Evolutionary conservation across 2,797 vertebrate species (phyloP).

Genomic region (Gymnoscopelus microlampas): DNA sequence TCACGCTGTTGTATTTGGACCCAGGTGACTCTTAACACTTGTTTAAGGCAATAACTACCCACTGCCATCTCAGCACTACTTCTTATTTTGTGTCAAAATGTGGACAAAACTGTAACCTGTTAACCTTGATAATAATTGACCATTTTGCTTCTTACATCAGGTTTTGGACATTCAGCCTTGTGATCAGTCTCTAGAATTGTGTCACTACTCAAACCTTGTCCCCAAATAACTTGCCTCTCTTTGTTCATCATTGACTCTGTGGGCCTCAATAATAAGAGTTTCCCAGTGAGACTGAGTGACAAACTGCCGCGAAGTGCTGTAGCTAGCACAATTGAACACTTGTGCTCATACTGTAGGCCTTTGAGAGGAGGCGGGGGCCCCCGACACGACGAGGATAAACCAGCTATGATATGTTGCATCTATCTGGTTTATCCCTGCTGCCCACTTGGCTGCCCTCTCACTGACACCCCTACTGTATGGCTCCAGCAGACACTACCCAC

Average conservation of each 20-base stretch:
- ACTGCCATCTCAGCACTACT: too few relatives aligned
- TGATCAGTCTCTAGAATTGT: too few relatives aligned
- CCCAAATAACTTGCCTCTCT: background rate
- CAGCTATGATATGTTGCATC: constrained; percentile 27
- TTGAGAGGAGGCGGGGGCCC: constrained; percentile 10
- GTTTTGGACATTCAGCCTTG: too few relatives aligned
- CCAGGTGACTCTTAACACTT: too few relatives aligned
- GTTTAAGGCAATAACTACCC: too few relatives aligned
- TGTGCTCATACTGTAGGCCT: background rate
- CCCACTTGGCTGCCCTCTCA: constrained; percentile 38
- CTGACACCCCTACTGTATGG: constrained; percentile 30
- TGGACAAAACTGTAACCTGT: too few relatives aligned
- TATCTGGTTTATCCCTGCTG: constrained; percentile 16
- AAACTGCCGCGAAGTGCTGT: constrained; percentile 4
- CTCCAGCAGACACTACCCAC: constrained; percentile 35
- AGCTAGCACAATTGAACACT: constrained; percentile 15
- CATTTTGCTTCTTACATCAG: too few relatives aligned
- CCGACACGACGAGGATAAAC: constrained; percentile 21
- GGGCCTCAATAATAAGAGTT: constrained; percentile 2
- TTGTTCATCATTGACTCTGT: background rate
- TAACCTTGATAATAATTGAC: too few relatives aligned
- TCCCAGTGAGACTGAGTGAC: constrained; percentile 10
- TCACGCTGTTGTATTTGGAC: too few relatives aligned
- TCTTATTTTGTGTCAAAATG: too few relatives aligned
- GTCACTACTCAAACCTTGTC: too few relatives aligned